Evolutionary conservation across 2,113 vertebrate genomes (phyloP).

Genomic region (Butastur rufipennis): DNA sequence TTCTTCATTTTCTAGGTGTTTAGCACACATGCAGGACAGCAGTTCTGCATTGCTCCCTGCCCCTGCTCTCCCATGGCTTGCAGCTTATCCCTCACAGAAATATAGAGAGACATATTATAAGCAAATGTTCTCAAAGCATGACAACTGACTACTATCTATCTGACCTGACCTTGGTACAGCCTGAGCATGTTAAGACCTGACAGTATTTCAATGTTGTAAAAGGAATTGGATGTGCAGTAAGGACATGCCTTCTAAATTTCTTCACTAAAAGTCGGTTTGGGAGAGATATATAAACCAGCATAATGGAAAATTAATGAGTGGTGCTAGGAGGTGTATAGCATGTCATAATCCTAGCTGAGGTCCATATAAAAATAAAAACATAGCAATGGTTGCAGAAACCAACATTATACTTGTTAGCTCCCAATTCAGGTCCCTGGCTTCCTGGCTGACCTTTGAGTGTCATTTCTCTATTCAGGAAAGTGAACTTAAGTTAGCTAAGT

Average conservation of each 20-base stretch:
- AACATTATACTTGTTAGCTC: not conserved
- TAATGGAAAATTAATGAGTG: not conserved
- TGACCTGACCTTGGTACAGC: not conserved
- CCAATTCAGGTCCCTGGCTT: not conserved
- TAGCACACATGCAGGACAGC: not conserved
- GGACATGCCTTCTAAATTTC: not conserved
- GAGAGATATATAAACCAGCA: not conserved
- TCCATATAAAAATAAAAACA: not conserved
- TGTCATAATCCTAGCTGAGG: not conserved
- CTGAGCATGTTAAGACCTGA: not conserved
- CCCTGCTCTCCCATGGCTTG: not conserved
- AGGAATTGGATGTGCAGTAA: not conserved
- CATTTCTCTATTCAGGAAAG: not conserved
- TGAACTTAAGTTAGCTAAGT: not conserved
- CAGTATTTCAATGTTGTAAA: not conserved
- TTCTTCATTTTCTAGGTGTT: not conserved
- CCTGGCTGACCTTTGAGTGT: not conserved
- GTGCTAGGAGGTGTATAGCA: not conserved
- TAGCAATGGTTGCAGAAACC: not conserved
- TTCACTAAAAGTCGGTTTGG: not conserved
- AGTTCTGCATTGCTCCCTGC: not conserved
- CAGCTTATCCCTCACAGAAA: not conserved
- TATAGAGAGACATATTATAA: not conserved
- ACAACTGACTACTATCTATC: conserved; percentile 15
- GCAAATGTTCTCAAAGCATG: not conserved